Evolutionary conservation across 2,888 invertebrate genomes (phyloP).

Genomic region (Lasioglossum malachurum): DNA sequence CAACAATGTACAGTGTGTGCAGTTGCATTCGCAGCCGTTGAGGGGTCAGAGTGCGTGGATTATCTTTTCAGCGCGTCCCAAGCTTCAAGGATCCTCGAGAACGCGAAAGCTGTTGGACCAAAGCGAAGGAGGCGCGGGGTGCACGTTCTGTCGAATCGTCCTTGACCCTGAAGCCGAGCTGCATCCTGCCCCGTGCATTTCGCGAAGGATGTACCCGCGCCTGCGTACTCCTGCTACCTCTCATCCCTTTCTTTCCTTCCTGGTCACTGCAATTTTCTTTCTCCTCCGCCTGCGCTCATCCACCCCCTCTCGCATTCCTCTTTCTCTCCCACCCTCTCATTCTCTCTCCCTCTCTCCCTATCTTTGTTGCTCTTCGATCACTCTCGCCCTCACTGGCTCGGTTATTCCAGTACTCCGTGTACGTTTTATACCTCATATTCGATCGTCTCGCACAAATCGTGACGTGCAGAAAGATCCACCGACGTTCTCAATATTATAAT

Average conservation of each 20-base stretch:
- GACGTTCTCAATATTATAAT: not conserved
- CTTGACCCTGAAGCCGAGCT: slow-evolving; percentile 78
- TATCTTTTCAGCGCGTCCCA: slow-evolving; percentile 27
- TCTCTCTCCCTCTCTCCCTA: not conserved
- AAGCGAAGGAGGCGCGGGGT: slow-evolving; percentile 55
- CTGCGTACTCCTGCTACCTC: slow-evolving; percentile 59
- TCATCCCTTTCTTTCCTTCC: slow-evolving; percentile 50
- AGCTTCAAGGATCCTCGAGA: slow-evolving; percentile 46
- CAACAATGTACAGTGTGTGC: not conserved
- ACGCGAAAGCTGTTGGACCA: slow-evolving; percentile 39
- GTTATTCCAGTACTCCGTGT: slow-evolving; percentile 39
- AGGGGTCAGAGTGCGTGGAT: slow-evolving; percentile 48
- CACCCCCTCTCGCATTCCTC: not conserved
- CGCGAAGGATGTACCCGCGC: slow-evolving; percentile 69
- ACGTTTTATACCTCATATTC: not conserved
- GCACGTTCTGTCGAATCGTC: slow-evolving; percentile 72
- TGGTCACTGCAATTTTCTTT: slow-evolving; percentile 33
- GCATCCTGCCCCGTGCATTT: slow-evolving; percentile 69
- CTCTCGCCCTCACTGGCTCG: slow-evolving; percentile 39
- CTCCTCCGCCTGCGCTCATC: slow-evolving; percentile 19
- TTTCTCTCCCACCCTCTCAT: not conserved
- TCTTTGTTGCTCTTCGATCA: slow-evolving; percentile 13
- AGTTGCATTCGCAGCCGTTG: not conserved
- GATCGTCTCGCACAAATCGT: slow-evolving; percentile 1
- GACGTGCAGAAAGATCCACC: not conserved